Base-by-base conservation (phyloP, 53 echinoderm and acorn worm species). In the Zoroaster sp. region DNA sequence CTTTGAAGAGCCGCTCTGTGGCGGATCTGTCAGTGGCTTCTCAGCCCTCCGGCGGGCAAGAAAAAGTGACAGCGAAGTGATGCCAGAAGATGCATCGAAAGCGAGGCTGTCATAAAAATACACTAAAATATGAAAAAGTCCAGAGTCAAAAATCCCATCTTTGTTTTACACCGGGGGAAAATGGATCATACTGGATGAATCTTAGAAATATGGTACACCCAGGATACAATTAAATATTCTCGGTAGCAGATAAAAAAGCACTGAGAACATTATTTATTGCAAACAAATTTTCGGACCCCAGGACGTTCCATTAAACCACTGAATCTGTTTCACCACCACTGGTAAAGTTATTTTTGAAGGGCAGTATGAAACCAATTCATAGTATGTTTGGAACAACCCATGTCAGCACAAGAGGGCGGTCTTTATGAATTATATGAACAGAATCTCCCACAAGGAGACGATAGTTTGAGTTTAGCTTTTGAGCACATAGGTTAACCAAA, bases 1-100 rank as follows among this genome's bases (percentile, higher is more conserved):
- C 73, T 89, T 89, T 89, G 90, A 81, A 89, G 81, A 72, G 73
- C 90, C 82, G 79, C 80, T 66, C 59, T 30, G 43, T 66, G 46
- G 85, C 85, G 46, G 85, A 85, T 85, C 85, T 85, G 69, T 85
- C 85, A 85, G 70, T 70, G 71, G 85, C 31, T 70, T 15, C 85
- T 17, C 85, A 35, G 45, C 85, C 85, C 85, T 85, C 85, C 85
- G 85, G 85, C 69, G 69, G 47, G 47, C 71, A 36, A 18, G 85
- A 49, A 85, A 23, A 77, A 35, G 69, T 43, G 38, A 55, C 51
- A 39, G 13, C 41, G 54, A 37, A 79, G 54, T 55, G 31, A 38
- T 79, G 35, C 30, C 59, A 79, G 63, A 37, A 55, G 34, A 55
- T 37, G 71, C 17, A 32, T 18, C 70, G 43, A 83, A 40, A 83